These are phyloP conservation scores for Acrocyrtus sp. DNA, from an alignment of 2,888 invertebrate genomes.

Conservation along the genomic window DNA sequence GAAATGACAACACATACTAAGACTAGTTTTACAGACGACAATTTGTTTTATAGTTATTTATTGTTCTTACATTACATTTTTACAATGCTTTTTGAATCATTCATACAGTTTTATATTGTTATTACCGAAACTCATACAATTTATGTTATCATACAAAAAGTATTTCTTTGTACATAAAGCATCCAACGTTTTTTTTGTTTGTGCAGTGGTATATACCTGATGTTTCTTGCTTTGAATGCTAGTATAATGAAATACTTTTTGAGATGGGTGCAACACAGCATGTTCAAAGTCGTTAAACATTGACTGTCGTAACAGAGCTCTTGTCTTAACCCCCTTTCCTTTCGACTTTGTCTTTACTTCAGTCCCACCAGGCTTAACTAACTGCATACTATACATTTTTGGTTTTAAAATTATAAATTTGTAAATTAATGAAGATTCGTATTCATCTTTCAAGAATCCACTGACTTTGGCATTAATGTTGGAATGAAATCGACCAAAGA, in stretches of 20 bases:
- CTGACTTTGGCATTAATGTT: background rate
- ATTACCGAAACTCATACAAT: too few relatives aligned
- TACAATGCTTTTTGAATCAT: too few relatives aligned
- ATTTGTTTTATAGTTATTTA: too few relatives aligned
- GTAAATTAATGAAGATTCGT: background rate
- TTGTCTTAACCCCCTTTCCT: background rate
- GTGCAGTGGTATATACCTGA: background rate
- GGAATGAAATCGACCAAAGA: background rate
- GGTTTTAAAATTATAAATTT: background rate
- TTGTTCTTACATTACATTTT: too few relatives aligned
- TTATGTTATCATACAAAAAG: background rate
- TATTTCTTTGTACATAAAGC: too few relatives aligned
- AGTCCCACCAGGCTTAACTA: background rate
- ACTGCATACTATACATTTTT: background rate
- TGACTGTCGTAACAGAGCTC: background rate
- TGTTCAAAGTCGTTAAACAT: background rate
- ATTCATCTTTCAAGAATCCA: background rate
- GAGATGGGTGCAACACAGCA: background rate
- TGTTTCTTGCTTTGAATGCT: background rate
- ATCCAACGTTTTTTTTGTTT: background rate
- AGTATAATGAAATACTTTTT: background rate
- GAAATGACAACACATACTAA: too few relatives aligned
- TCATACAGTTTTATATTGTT: too few relatives aligned
- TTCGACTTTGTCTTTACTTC: too few relatives aligned
- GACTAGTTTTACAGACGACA: too few relatives aligned